phyloP scores from a whole-genome alignment of 2,797 vertebrate species.

The Lycodopsis pacificus region DNA sequence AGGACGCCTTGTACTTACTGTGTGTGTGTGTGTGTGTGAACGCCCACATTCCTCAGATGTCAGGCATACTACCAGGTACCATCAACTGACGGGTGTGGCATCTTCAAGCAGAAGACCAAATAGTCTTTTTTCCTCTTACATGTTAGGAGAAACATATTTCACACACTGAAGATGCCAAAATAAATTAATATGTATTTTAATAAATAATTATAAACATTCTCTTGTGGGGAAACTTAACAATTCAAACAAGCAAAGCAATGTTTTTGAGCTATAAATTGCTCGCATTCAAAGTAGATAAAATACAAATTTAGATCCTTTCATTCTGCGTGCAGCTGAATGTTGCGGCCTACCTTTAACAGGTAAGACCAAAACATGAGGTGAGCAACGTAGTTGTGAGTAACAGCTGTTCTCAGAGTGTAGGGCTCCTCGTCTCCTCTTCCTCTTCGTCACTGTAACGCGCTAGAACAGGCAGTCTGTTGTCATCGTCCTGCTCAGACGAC shows the following conservation, averaged over 20 bases:
- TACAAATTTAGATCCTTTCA: neutral
- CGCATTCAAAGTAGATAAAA: neutral
- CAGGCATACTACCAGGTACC: neutral
- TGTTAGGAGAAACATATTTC: neutral
- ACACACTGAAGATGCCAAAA: neutral
- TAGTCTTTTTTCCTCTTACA: neutral
- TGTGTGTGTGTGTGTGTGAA: constrained; percentile 15
- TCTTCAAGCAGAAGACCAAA: neutral
- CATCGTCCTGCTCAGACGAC: constrained; percentile 68
- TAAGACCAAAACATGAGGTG: neutral
- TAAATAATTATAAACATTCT: constrained; percentile 14
- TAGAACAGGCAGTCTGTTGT: constrained; percentile 72
- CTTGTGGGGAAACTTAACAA: neutral
- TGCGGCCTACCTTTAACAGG: neutral
- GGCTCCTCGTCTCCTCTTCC: constrained; percentile 32
- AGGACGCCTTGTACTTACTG: constrained; percentile 14
- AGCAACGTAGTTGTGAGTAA: neutral
- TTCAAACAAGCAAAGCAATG: neutral
- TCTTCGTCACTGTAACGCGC: constrained; percentile 88
- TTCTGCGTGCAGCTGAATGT: neutral
- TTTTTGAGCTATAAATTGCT: neutral
- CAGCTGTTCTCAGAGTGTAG: constrained; percentile 20
- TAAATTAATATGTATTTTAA: neutral
- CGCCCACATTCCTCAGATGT: constrained; percentile 47
- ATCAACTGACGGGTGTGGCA: constrained; percentile 36